These are phyloP conservation scores for Heliconius ethilla DNA, from an alignment of 2,888 invertebrate genomes.

Conservation along the genomic window DNA sequence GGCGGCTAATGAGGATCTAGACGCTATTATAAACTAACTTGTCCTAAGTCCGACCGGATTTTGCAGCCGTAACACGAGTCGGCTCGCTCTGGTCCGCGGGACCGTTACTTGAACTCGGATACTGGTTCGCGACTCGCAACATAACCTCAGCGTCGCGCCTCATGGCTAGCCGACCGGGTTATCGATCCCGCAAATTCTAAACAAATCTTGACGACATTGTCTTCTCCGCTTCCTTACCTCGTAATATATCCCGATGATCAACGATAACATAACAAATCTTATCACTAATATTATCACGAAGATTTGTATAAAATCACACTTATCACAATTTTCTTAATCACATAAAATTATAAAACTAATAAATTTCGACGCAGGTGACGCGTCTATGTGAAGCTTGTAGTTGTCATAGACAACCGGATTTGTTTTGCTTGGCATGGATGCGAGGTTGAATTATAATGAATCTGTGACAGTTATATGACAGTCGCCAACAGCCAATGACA, in stretches of 20 bases:
- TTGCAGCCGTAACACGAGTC: slow-evolving; percentile 72
- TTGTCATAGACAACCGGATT: slow-evolving; percentile 54
- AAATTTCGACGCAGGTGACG: slow-evolving; percentile 76
- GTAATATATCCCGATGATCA: slow-evolving; percentile 71
- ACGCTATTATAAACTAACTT: slow-evolving; percentile 75
- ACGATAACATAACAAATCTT: slow-evolving; percentile 80
- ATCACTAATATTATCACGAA: slow-evolving; percentile 78
- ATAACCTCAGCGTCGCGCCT: slow-evolving; percentile 81
- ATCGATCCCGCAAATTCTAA: slow-evolving; percentile 80
- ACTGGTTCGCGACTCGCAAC: slow-evolving; percentile 76
- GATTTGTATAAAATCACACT: slow-evolving; percentile 80
- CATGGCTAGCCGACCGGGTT: slow-evolving; percentile 79
- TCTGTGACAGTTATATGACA: slow-evolving; percentile 30
- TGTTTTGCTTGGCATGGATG: slow-evolving; percentile 40
- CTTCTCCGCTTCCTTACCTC: slow-evolving; percentile 69
- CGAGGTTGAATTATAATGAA: slow-evolving; percentile 24
- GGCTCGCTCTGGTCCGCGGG: slow-evolving; percentile 63
- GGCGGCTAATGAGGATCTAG: slow-evolving; percentile 78
- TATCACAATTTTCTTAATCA: slow-evolving; percentile 81
- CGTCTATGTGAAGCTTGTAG: slow-evolving; percentile 74
- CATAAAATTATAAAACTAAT: slow-evolving; percentile 75
- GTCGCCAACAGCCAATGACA: slow-evolving; percentile 19
- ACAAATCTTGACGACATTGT: slow-evolving; percentile 68
- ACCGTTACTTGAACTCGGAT: slow-evolving; percentile 81
- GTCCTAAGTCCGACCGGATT: slow-evolving; percentile 76